phyloP scores from a whole-genome alignment of 1,140 invertebrate species.

The Glossosoma conforme region DNA sequence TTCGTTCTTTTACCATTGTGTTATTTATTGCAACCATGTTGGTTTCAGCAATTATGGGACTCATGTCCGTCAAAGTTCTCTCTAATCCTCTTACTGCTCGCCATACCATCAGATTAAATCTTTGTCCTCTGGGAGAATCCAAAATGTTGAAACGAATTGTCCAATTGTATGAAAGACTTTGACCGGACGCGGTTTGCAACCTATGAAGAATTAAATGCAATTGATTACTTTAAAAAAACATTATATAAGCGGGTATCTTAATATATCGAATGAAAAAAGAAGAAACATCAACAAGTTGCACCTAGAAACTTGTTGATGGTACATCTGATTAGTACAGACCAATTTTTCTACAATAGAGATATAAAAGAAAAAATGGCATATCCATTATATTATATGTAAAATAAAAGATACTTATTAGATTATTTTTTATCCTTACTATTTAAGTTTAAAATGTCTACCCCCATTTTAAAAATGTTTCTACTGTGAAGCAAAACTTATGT shows the following conservation, averaged over 20 bases:
- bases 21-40: constrained; percentile 27
- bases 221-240: not conserved
- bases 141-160: constrained; percentile 23
- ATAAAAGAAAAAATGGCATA: not conserved
- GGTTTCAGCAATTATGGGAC: constrained; percentile 15
- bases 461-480: no score
- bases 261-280: not conserved
- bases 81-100: constrained; percentile 19
- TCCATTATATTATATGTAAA: not conserved
- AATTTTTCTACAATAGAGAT: no score
- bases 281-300: not conserved
- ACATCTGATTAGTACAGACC: no score
- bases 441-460: no score
- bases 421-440: no score
- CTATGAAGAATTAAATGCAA: constrained; percentile 10
- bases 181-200: constrained; percentile 23
- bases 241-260: not conserved
- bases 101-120: constrained; percentile 27
- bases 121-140: constrained; percentile 19
- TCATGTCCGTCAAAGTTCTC: constrained; percentile 17
- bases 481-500: no score
- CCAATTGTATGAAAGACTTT: constrained; percentile 22
- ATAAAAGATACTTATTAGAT: no score
- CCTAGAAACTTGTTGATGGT: no score
- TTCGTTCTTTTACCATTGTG: constrained; percentile 17